Conservation (phyloP, 2,113 vertebrate species). For the Tonatia bakeri region DNA sequence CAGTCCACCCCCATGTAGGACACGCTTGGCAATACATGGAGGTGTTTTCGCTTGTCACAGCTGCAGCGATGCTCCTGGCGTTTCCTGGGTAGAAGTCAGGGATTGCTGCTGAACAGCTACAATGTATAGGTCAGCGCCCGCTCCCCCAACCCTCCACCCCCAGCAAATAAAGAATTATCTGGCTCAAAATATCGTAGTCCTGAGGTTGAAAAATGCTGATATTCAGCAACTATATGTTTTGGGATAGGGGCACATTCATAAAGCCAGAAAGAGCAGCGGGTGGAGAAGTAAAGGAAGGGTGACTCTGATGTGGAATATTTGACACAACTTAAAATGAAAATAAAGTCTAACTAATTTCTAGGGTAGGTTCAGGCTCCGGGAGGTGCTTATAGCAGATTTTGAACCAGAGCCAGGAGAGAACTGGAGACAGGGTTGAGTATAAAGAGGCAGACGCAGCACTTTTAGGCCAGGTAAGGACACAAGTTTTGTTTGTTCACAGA, state of each 20-base stretch:
- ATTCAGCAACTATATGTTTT: not conserved
- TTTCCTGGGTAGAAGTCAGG: not conserved
- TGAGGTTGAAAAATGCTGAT: not conserved
- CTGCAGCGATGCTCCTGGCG: not conserved
- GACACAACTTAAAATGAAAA: slow-evolving; percentile 40
- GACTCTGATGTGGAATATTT: not conserved
- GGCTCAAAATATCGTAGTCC: not conserved
- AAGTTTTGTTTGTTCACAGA: not conserved
- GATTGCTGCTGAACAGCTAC: not conserved
- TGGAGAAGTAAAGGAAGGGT: not conserved
- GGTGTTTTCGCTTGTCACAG: not conserved
- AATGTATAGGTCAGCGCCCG: not conserved
- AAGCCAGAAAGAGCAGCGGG: not conserved
- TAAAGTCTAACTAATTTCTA: not conserved
- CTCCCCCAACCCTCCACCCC: too few relatives aligned
- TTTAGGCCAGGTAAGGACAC: not conserved
- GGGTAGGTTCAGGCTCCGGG: not conserved
- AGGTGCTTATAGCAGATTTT: not conserved
- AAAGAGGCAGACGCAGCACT: not conserved
- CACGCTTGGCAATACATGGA: not conserved
- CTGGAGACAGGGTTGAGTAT: not conserved
- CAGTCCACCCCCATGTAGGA: not conserved
- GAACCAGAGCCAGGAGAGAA: not conserved
- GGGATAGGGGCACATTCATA: not conserved
- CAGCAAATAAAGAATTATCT: not conserved